Evolutionary conservation across 2,113 vertebrate genomes (phyloP).

Genomic region (Xiphias gladius): DNA sequence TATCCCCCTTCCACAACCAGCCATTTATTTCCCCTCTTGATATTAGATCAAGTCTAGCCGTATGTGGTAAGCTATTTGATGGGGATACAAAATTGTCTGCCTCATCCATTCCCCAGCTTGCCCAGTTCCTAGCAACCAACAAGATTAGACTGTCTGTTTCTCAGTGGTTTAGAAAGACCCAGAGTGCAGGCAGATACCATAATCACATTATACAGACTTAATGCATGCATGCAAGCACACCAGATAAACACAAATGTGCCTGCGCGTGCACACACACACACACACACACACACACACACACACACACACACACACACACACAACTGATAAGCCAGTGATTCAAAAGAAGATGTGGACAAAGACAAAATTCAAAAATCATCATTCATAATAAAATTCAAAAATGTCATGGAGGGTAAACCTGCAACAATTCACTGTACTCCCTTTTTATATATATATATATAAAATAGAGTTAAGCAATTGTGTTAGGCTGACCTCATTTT

Average conservation of each 20-base stretch:
- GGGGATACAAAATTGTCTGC: constrained; percentile 59
- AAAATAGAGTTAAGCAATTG: not conserved
- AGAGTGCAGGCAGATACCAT: constrained; percentile 69
- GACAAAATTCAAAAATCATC: not conserved
- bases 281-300: constrained; percentile 3
- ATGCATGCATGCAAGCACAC: constrained; percentile 66
- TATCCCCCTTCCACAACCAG: constrained; percentile 42
- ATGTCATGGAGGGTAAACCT: not conserved
- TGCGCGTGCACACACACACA: too few species aligned
- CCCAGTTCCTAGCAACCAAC: constrained; percentile 79
- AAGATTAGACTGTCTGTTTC: constrained; percentile 76
- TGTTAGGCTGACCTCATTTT: not conserved
- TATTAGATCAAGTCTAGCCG: constrained; percentile 72
- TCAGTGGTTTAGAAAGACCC: constrained; percentile 59
- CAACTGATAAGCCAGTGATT: constrained; percentile 24
- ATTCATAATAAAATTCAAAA: not conserved
- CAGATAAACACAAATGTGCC: constrained; percentile 51
- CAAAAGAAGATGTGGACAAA: constrained; percentile 12
- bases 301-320: constrained; percentile 3
- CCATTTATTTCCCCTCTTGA: constrained; percentile 48
- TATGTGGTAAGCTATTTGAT: constrained; percentile 68
- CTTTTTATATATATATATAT: not conserved
- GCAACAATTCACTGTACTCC: not conserved
- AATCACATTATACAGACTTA: constrained; percentile 70
- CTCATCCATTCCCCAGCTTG: constrained; percentile 67